Evolutionary conservation across 35 echinoderm and acorn worm species (phyloP).

Genomic region (Lytechinus pictus): DNA sequence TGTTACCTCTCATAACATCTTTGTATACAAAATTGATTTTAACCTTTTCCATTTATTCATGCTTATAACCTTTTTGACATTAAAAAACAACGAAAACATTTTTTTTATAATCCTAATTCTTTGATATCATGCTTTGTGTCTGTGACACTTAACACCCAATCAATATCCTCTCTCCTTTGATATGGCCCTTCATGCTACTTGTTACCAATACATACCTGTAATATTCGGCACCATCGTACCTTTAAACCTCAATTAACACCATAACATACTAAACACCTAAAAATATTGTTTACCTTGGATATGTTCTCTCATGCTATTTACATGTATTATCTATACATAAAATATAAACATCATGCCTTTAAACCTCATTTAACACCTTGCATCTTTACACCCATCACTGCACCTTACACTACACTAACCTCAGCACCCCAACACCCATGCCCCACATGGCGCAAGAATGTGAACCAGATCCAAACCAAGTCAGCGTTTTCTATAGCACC

Average conservation of each 20-base stretch:
- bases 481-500: constrained; percentile 54
- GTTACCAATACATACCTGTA: background rate
- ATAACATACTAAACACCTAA: background rate
- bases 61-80: background rate
- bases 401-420: background rate
- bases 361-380: background rate
- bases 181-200: too few species aligned
- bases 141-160: too few species aligned
- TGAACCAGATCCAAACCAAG: background rate
- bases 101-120: background rate
- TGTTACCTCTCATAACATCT: too few species aligned
- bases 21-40: too few species aligned
- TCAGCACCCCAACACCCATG: background rate
- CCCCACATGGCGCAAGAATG: background rate
- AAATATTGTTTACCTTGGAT: background rate
- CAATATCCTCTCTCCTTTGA: too few species aligned
- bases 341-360: background rate
- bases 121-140: background rate
- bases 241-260: background rate
- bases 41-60: background rate
- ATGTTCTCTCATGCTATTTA: background rate
- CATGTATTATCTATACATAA: background rate
- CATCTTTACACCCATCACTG: background rate
- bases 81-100: background rate
- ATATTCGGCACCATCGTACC: background rate